Conservation (phyloP, 2,888 invertebrate genomes). For the Hoplodrina ambigua region DNA sequence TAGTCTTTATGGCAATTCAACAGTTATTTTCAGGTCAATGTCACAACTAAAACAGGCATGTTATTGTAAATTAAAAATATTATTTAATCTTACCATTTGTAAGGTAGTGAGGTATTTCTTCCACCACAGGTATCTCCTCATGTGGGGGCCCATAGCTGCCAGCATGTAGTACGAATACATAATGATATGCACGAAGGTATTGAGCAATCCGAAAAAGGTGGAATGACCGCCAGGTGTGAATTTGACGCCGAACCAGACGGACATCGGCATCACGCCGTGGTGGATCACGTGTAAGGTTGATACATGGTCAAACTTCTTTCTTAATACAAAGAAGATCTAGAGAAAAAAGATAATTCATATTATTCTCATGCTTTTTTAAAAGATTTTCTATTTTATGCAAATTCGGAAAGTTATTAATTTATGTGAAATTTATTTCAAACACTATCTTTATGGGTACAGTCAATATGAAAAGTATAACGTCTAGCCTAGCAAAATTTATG, state of each 20-base stretch:
- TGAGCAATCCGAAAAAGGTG: slow-evolving; percentile 98
- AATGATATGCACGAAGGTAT: slow-evolving; percentile 98
- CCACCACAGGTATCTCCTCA: slow-evolving; percentile 98
- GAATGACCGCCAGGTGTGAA: slow-evolving; percentile 99
- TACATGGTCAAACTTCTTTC: slow-evolving; percentile 98
- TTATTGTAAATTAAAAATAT: neutral
- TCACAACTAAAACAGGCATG: no score
- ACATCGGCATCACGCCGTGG: slow-evolving; percentile 99
- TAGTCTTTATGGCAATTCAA: neutral
- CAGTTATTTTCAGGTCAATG: neutral
- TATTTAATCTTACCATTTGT: slow-evolving; percentile 93
- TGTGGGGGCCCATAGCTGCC: slow-evolving; percentile 96
- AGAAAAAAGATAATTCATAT: slow-evolving; percentile 17
- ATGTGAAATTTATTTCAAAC: neutral
- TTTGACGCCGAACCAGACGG: slow-evolving; percentile 99
- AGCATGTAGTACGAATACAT: slow-evolving; percentile 99
- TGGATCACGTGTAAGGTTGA: slow-evolving; percentile 98
- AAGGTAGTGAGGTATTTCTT: slow-evolving; percentile 97
- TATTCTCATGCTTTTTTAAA: neutral
- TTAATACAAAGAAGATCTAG: slow-evolving; percentile 97
- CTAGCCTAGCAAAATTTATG: no score
- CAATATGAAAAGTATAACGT: no score
- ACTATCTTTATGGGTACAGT: no score
- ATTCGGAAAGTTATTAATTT: neutral
- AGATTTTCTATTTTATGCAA: neutral